phyloP scores from a whole-genome alignment of 1,140 invertebrate species.

The Sipha flava region DNA sequence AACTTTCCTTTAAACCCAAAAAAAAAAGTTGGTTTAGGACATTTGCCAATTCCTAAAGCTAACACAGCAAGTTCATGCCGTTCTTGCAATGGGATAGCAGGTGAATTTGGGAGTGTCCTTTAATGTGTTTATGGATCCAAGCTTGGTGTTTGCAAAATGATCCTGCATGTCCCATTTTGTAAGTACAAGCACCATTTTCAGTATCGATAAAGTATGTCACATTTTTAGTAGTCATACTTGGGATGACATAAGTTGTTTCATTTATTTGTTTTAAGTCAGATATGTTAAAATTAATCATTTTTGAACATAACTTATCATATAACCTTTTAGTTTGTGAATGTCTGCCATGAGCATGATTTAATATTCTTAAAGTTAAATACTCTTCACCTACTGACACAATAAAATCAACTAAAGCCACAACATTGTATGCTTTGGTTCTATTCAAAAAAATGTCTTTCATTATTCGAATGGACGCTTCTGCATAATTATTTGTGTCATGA shows the following conservation, averaged over 20 bases:
- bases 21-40: background rate
- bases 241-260: background rate
- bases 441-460: background rate
- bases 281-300: background rate
- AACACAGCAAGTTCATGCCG: background rate
- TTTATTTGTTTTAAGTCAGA: background rate
- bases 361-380: background rate
- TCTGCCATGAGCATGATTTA: background rate
- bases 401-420: background rate
- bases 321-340: background rate
- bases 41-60: background rate
- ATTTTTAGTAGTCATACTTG: background rate
- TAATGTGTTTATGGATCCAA: background rate
- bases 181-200: background rate
- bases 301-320: background rate
- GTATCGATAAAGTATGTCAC: background rate
- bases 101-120: background rate
- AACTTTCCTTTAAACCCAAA: background rate
- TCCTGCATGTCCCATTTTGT: background rate
- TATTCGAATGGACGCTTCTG: background rate
- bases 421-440: background rate
- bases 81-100: background rate
- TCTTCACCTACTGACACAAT: background rate
- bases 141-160: background rate
- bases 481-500: background rate